Percentiles rank a stretch among this genome's conserved stretches.
These are phyloP conservation scores for Xanthia icteritia DNA, from an alignment of 2,888 invertebrate species.

Conservation along the genomic window DNA sequence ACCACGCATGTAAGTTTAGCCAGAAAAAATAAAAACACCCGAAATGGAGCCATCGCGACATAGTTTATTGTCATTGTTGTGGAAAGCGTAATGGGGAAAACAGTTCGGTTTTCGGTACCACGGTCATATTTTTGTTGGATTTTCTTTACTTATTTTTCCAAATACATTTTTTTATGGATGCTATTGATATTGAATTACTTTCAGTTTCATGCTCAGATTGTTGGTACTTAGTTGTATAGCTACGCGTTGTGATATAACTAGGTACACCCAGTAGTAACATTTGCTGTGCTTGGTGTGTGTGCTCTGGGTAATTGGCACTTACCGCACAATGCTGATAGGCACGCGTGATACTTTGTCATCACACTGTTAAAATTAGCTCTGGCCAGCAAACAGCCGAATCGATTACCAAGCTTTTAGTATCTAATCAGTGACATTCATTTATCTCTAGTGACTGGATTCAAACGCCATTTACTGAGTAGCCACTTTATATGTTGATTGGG, in stretches of 20 bases:
- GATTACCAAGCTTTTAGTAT: conserved; percentile 74
- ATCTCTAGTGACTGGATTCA: conserved; percentile 79
- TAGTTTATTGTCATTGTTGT: conserved; percentile 71
- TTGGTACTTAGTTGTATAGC: conserved; percentile 31
- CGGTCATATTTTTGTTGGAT: conserved; percentile 60
- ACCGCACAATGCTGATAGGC: conserved; percentile 47
- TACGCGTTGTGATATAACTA: conserved; percentile 11
- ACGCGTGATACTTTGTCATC: conserved; percentile 53
- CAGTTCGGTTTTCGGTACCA: conserved; percentile 63
- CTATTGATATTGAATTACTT: conserved; percentile 59
- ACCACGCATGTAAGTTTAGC: conserved; percentile 54
- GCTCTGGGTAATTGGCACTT: conserved; percentile 39
- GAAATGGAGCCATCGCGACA: conserved; percentile 63
- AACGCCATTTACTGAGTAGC: conserved; percentile 78
- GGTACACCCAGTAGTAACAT: conserved; percentile 34
- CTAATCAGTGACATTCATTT: conserved; percentile 81
- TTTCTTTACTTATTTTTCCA: conserved; percentile 62
- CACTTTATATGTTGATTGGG: conserved; percentile 86
- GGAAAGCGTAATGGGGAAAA: conserved; percentile 69
- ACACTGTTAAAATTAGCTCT: conserved; percentile 65
- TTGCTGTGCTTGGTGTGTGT: conserved; percentile 37
- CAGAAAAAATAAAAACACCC: conserved; percentile 63
- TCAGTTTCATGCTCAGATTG: conserved; percentile 45
- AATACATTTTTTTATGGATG: conserved; percentile 57
- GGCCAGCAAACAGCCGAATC: conserved; percentile 70